Conservation (phyloP, 2,797 vertebrate genomes). For the Betta splendens region DNA sequence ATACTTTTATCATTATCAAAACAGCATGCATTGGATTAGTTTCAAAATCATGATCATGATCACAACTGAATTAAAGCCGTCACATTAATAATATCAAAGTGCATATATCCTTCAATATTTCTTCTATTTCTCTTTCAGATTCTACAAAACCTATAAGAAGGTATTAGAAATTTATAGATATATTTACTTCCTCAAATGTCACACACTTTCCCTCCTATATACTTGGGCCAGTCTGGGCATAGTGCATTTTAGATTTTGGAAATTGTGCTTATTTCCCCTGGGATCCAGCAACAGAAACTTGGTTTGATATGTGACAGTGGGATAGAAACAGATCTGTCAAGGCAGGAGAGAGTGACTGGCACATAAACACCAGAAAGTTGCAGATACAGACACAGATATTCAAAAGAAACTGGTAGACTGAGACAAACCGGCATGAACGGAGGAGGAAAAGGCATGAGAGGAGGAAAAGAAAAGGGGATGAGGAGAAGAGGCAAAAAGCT, state of each 20-base stretch:
- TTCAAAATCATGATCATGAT: no score
- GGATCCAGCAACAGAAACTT: slow-evolving; percentile 27
- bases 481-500: no score
- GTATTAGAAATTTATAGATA: slow-evolving; percentile 13
- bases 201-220: slow-evolving; percentile 3
- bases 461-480: no score
- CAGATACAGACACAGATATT: slow-evolving; percentile 2
- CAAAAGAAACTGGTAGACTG: not conserved
- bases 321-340: slow-evolving; percentile 28
- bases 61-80: no score
- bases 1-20: no score
- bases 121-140: no score
- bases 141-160: no score
- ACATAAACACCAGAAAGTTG: not conserved
- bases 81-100: no score
- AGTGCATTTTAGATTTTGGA: slow-evolving; percentile 25
- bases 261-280: slow-evolving; percentile 41
- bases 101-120: no score
- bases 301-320: slow-evolving; percentile 39
- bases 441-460: no score
- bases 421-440: not conserved
- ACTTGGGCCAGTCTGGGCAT: slow-evolving; percentile 25
- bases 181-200: slow-evolving; percentile 9
- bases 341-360: slow-evolving; percentile 10
- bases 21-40: no score